Base-by-base conservation (phyloP, 2,888 invertebrate genomes). In the Nomada flava region DNA sequence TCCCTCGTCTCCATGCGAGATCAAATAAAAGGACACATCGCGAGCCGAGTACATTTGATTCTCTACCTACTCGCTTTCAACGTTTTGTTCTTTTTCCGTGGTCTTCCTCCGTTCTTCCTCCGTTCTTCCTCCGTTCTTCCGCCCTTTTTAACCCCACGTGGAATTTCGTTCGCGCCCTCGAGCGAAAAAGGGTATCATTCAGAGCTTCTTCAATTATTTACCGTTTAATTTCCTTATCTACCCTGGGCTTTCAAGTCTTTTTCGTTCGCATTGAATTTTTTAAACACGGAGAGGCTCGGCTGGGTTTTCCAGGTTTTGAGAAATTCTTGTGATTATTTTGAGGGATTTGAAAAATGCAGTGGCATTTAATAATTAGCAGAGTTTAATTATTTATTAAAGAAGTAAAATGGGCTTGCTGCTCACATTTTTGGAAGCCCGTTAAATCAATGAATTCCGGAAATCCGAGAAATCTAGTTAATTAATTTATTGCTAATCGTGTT, bases 1-100 rank as follows among this genome's bases (percentile, higher is more conserved):
- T 47, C 29, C 42, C 42, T 50, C 29, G 3, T 42, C 59, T 57
- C 23, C 52, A n/a, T 70, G 57, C 36, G 60, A 74, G 57, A 47
- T 77, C 63, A 59, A 81, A 82, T 77, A 83, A 82, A 83, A 81
- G 57, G 74, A 59, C 76, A 63, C 81, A 67, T 65, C 36, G 59
- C 52, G 29, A 50, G 26, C 57, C 65, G 36, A 36, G 47, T 65
- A 76, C 65, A 76, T 80, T 82, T 70, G 72, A 76, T 82, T 72
- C 65, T 44, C 52, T 29, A 26, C 59, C 20, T 68, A 23, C 36
- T 18, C 57, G 7, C 20, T 42, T 36, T 7, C 36, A 26, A 5
- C 29, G 1, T 29, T 29, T n/a, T 9, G n/a, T 65, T 11, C 23
- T n/a, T 9, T 36, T 65, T 11, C 15, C 13, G 59, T 29, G 59